These are phyloP conservation scores for Synanthedon myopaeformis DNA, from an alignment of 2,888 invertebrate genomes.

Conservation along the genomic window DNA sequence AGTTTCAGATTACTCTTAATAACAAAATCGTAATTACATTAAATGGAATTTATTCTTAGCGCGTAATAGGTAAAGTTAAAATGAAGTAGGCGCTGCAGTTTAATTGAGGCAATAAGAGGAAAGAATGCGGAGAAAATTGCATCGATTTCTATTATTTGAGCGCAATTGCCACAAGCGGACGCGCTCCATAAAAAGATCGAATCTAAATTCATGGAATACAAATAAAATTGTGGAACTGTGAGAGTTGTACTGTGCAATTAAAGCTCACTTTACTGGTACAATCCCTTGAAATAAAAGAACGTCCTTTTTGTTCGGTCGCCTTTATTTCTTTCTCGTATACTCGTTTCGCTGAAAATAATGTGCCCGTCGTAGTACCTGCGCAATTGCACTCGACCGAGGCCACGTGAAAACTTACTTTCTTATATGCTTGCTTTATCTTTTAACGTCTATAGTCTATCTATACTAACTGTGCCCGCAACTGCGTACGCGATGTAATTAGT, in stretches of 20 bases:
- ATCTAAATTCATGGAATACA: constrained; percentile 53
- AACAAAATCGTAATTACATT: no score
- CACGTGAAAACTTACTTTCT: background rate
- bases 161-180: constrained; percentile 9
- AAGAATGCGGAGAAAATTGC: constrained; percentile 23
- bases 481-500: no score
- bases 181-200: constrained; percentile 30
- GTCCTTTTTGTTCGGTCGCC: constrained; percentile 41
- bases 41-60: no score
- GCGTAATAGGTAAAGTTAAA: background rate
- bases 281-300: constrained; percentile 60
- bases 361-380: constrained; percentile 25
- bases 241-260: constrained; percentile 60
- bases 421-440: no score
- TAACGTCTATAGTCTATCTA: no score
- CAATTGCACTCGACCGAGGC: background rate
- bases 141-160: constrained; percentile 32
- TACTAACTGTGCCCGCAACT: no score
- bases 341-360: constrained; percentile 44
- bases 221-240: constrained; percentile 43
- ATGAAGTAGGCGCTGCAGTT: constrained; percentile 21
- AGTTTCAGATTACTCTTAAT: no score
- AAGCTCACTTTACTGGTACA: constrained; percentile 62
- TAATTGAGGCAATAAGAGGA: constrained; percentile 25
- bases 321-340: constrained; percentile 18